Base-by-base conservation (phyloP, 1,140 invertebrate species). In the Hylaeus volcanicus region DNA sequence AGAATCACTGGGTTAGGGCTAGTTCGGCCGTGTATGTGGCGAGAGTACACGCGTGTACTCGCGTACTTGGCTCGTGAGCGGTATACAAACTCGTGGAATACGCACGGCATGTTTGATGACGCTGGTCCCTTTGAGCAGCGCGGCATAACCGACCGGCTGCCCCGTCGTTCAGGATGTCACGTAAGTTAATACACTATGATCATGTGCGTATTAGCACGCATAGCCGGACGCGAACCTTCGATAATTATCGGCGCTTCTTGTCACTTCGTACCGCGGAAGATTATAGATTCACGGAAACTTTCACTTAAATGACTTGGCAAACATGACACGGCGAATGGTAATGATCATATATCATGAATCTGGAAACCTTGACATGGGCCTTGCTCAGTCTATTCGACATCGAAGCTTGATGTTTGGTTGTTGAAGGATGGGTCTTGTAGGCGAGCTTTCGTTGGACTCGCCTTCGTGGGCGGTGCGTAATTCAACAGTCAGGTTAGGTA, bases 71-170 rank as follows among this genome's bases (percentile, higher is more conserved):
- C 70, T 79, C 77, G 77, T 74, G 77, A 79, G 77, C 61, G 26
- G 77, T 73, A 37, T 79, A 73, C 61, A 79, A 79, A 79, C 61
- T 39, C n/a, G 41, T 12, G 58, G 60, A 56, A 55, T 73, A 79
- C 77, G 71, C 15, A 65, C 71, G 77, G 77, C 77, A 79, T 73
- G 77, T 79, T 74, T 79, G 77, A 79, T 79, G 77, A 65, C 71
- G 66, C 77, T 74, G 53, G 51, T 79, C 53, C 61, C 77, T 79
- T 79, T 79, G 77, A 74, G 60, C 48, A 9, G 56, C 56, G 51
- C 43, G 48, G 77, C 48, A 66, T 48, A 74, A 79, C 77, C 71
- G 70, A 79, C 70, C 41, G 69, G 6, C 60, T 39, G 60, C 69
- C 39, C 41, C 12, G 48, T 61, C 70, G 61, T 55, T 74, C 77